Conservation (phyloP, 2,797 vertebrate species). For the Scleropages formosus region DNA sequence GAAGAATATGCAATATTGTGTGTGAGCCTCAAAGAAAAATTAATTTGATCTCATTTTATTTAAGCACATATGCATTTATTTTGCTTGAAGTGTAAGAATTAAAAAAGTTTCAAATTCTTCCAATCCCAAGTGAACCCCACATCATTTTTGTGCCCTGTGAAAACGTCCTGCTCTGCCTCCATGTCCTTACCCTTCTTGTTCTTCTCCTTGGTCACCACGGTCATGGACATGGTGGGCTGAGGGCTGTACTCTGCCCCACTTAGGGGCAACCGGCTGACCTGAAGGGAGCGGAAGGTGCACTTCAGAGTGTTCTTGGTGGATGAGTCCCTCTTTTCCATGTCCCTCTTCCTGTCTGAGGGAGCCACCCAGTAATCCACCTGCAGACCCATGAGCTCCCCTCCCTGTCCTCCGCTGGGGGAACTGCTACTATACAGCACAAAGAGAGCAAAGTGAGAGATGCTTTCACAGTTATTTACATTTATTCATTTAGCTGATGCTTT, state of each 20-base stretch:
- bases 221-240: conserved; percentile 94
- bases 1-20: too few relatives aligned
- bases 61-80: too few relatives aligned
- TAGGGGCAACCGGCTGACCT: conserved; percentile 93
- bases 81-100: too few relatives aligned
- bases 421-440: conserved; percentile 46
- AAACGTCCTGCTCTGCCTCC: neutral
- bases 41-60: too few relatives aligned
- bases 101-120: too few relatives aligned
- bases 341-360: conserved; percentile 83
- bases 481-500: too few relatives aligned
- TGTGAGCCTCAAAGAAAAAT: too few relatives aligned
- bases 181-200: conserved; percentile 87
- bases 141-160: neutral
- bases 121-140: too few relatives aligned
- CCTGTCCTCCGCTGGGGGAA: conserved; percentile 61
- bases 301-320: conserved; percentile 92
- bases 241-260: conserved; percentile 71
- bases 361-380: conserved; percentile 97
- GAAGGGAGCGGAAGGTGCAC: conserved; percentile 98
- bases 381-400: conserved; percentile 91
- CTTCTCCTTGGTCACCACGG: conserved; percentile 96
- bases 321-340: conserved; percentile 86
- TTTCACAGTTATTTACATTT: too few relatives aligned
- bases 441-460: neutral